phyloP scores from a whole-genome alignment of 2,113 vertebrate species.

The Tragelaphus buxtoni region DNA sequence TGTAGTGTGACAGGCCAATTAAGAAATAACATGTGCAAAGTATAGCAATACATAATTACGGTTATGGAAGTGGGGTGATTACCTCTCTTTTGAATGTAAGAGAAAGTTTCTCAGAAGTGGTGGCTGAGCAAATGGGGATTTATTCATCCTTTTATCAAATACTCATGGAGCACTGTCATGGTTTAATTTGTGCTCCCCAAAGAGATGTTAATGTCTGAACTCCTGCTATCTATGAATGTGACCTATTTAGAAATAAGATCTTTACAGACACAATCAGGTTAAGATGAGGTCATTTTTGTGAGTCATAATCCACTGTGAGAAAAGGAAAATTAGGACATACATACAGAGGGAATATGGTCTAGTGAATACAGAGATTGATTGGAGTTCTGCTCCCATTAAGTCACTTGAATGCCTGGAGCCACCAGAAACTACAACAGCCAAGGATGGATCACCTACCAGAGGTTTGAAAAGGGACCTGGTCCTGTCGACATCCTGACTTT shows the following conservation, averaged over 20 bases:
- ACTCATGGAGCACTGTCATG: background rate
- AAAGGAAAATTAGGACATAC: background rate
- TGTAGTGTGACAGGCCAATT: background rate
- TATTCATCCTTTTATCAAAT: background rate
- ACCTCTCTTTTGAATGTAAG: background rate
- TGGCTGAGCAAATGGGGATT: background rate
- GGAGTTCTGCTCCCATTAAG: background rate
- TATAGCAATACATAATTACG: background rate
- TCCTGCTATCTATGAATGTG: background rate
- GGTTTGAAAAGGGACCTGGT: background rate
- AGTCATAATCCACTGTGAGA: background rate
- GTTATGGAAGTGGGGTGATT: background rate
- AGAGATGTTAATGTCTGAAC: background rate
- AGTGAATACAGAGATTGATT: background rate
- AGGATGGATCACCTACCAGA: no score
- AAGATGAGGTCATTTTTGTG: background rate
- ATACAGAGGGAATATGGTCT: background rate
- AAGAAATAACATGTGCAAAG: background rate
- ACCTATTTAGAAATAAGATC: background rate
- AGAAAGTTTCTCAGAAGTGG: background rate
- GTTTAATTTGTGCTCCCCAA: background rate
- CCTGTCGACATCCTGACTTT: no score
- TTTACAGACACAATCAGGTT: background rate
- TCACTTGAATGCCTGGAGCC: background rate
- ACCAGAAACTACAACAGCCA: background rate